phyloP scores from a whole-genome alignment of 2,888 invertebrate species.

The Nysson spinosus region DNA sequence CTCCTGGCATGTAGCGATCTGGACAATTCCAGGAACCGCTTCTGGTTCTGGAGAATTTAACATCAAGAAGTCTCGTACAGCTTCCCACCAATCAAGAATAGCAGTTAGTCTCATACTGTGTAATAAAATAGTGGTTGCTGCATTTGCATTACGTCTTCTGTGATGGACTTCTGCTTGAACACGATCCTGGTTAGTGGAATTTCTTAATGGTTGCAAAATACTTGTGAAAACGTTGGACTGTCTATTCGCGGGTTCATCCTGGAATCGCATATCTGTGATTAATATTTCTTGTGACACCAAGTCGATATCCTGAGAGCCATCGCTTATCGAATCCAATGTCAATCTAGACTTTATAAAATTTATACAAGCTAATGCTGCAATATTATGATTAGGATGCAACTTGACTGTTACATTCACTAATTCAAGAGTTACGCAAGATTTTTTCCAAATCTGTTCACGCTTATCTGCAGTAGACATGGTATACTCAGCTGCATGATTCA shows the following conservation, averaged over 20 bases:
- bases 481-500: slow-evolving; percentile 61
- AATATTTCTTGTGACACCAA: slow-evolving; percentile 94
- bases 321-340: slow-evolving; percentile 91
- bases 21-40: slow-evolving; percentile 55
- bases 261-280: slow-evolving; percentile 87
- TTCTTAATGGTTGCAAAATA: slow-evolving; percentile 89
- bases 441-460: slow-evolving; percentile 83
- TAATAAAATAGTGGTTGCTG: slow-evolving; percentile 91
- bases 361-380: slow-evolving; percentile 86
- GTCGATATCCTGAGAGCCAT: slow-evolving; percentile 94
- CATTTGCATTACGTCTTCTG: slow-evolving; percentile 83
- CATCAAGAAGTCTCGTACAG: slow-evolving; percentile 88
- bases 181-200: slow-evolving; percentile 78
- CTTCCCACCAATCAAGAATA: slow-evolving; percentile 95
- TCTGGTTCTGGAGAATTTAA: slow-evolving; percentile 74
- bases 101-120: slow-evolving; percentile 97
- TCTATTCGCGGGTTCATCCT: slow-evolving; percentile 83
- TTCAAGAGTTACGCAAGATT: slow-evolving; percentile 89
- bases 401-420: slow-evolving; percentile 91
- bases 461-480: slow-evolving; percentile 38
- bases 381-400: slow-evolving; percentile 81
- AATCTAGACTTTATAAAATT: slow-evolving; percentile 95
- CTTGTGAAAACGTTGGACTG: slow-evolving; percentile 92
- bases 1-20: slow-evolving; percentile 53
- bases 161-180: slow-evolving; percentile 89